A percentile compares a stretch with the other conserved stretches of the same genome.
These are phyloP conservation scores for Agonopterix alstromeriana DNA, from an alignment of 2,888 invertebrate species.

Conservation along the genomic window DNA sequence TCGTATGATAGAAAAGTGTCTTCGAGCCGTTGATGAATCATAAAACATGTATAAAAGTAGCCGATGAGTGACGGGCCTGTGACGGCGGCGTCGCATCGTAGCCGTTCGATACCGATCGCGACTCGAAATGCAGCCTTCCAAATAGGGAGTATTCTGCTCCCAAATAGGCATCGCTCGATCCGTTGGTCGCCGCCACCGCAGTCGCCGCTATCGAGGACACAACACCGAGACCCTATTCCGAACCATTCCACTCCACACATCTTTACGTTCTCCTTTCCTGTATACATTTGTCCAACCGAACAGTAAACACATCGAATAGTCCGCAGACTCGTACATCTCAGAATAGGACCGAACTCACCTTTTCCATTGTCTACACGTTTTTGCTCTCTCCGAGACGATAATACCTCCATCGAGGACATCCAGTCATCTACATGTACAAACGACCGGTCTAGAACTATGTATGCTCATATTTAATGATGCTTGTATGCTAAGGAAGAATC, in stretches of 20 bases:
- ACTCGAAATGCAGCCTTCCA: conserved; percentile 70
- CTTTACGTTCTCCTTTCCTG: not conserved
- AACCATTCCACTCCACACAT: conserved; percentile 1
- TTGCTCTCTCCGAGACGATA: conserved; percentile 27
- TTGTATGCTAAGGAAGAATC: conserved; percentile 1
- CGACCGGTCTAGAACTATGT: conserved; percentile 9
- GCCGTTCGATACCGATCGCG: conserved; percentile 58
- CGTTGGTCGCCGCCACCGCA: conserved; percentile 29
- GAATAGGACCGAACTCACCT: conserved; percentile 22
- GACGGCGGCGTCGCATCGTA: conserved; percentile 36
- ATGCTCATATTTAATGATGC: conserved; percentile 3
- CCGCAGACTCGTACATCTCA: not conserved
- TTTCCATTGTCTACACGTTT: conserved; percentile 64
- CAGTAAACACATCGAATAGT: not conserved
- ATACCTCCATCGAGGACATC: conserved; percentile 39
- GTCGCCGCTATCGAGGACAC: conserved; percentile 54
- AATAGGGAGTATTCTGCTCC: conserved; percentile 61
- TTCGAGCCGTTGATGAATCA: too few species aligned
- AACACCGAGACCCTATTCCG: conserved; percentile 27
- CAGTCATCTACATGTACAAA: conserved; percentile 5
- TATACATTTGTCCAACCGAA: not conserved
- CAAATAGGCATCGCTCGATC: conserved; percentile 56
- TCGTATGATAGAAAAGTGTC: too few species aligned
- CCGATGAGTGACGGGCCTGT: conserved; percentile 45
- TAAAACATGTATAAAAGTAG: conserved; percentile 1